Conservation (phyloP, 2,888 invertebrate species). For the Erebia palarica region DNA sequence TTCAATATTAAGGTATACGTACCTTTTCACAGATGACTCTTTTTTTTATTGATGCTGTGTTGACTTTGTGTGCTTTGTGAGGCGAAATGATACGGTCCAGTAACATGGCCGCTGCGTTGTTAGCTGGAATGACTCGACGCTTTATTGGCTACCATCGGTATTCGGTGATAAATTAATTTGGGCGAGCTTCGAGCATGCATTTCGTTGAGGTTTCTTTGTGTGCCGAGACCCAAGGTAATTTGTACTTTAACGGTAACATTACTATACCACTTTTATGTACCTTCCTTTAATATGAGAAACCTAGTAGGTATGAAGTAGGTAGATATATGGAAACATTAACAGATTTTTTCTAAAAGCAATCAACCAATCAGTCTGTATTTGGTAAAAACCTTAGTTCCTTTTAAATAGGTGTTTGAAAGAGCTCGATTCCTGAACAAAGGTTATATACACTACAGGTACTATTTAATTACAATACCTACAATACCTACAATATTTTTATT, state of each 20-base stretch:
- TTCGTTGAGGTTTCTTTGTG: neutral
- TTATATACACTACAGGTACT: no score
- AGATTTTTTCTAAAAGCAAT: no score
- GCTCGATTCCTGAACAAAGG: no score
- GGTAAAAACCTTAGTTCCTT: no score
- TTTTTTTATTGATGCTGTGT: neutral
- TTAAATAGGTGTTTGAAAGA: no score
- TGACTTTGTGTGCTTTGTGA: conserved; percentile 25
- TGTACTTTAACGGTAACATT: conserved; percentile 4
- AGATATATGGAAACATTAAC: no score
- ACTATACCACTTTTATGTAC: neutral
- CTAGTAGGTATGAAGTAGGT: neutral
- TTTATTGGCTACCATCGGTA: conserved; percentile 54
- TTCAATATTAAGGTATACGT: no score
- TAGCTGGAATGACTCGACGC: conserved; percentile 69
- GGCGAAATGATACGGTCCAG: conserved; percentile 49
- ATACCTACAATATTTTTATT: neutral
- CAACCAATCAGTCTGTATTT: no score
- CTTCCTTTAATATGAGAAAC: no score
- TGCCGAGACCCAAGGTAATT: neutral
- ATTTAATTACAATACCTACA: no score
- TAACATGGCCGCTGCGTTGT: conserved; percentile 62
- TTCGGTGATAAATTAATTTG: conserved; percentile 34
- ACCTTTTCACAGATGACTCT: no score
- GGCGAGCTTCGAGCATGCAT: conserved; percentile 9